These are phyloP conservation scores for Glyphotaelius pellucidus DNA, from an alignment of 2,888 invertebrate species.

Conservation along the genomic window DNA sequence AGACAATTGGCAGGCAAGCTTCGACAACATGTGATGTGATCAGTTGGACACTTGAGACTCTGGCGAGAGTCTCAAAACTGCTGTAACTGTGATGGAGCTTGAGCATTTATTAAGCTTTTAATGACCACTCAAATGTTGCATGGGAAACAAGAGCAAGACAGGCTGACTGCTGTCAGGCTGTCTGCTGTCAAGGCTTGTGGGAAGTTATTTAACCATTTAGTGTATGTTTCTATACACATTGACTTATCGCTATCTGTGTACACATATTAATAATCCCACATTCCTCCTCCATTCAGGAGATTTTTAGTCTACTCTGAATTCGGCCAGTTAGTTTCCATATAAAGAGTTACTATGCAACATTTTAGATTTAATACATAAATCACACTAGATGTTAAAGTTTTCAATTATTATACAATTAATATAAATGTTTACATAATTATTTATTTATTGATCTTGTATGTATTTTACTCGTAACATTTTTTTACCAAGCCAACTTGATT, in stretches of 20 bases:
- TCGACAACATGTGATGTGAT: slow-evolving; percentile 72
- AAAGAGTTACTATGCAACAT: slow-evolving; percentile 53
- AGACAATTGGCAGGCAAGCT: slow-evolving; percentile 76
- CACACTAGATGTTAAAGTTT: slow-evolving; percentile 60
- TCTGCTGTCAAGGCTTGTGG: slow-evolving; percentile 6
- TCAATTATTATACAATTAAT: slow-evolving; percentile 63
- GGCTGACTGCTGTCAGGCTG: not conserved
- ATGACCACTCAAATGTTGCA: slow-evolving; percentile 57
- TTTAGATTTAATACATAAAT: slow-evolving; percentile 54
- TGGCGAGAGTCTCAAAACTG: slow-evolving; percentile 37
- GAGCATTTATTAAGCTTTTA: slow-evolving; percentile 60
- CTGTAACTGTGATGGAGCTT: slow-evolving; percentile 63
- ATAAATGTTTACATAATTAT: slow-evolving; percentile 60
- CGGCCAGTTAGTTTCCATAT: slow-evolving; percentile 43
- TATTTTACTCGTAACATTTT: slow-evolving; percentile 53
- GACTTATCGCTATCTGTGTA: not conserved
- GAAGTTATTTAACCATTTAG: not conserved
- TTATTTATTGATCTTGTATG: slow-evolving; percentile 58
- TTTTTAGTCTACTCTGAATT: slow-evolving; percentile 23
- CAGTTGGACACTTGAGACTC: slow-evolving; percentile 37
- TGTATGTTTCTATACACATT: not conserved
- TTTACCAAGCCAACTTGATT: slow-evolving; percentile 49
- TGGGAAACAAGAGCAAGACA: slow-evolving; percentile 15
- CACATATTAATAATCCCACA: not conserved
- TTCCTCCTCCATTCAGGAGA: not conserved